A percentile compares a stretch with the other conserved stretches of the same genome.
These are phyloP conservation scores for Nautilus pompilius DNA, from an alignment of 1,140 invertebrate species.

Conservation along the genomic window DNA sequence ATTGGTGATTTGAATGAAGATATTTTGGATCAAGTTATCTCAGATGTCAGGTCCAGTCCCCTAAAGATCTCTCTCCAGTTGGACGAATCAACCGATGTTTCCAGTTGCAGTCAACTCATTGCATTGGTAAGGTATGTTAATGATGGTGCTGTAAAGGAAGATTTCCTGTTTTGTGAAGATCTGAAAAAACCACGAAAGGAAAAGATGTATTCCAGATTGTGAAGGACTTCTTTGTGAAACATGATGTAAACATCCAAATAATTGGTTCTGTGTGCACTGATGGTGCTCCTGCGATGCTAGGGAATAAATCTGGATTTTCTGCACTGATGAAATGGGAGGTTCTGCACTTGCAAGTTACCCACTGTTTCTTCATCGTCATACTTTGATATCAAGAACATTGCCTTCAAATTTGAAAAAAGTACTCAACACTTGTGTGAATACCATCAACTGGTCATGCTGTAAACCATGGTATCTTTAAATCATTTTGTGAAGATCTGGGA, in stretches of 20 bases:
- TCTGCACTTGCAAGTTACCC: neutral
- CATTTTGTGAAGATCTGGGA: neutral
- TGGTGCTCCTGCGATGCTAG: neutral
- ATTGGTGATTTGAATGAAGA: neutral
- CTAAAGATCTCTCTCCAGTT: neutral
- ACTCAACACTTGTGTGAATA: neutral
- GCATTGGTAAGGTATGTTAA: neutral
- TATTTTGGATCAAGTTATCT: neutral
- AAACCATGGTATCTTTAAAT: neutral
- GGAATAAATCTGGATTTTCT: neutral
- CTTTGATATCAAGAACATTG: neutral
- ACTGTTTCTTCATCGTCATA: neutral
- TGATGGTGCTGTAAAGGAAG: neutral
- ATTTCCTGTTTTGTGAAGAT: constrained; percentile 1
- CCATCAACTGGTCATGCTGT: neutral
- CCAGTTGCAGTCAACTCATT: neutral
- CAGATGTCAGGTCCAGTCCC: neutral
- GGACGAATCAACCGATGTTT: neutral
- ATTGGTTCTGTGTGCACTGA: neutral
- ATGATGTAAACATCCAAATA: neutral
- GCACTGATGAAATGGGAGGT: neutral
- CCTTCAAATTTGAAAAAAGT: neutral
- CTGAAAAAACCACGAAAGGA: neutral
- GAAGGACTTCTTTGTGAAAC: neutral
- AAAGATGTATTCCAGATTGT: neutral